Conservation (phyloP, 2,888 invertebrate genomes). For the Andricus quercusramuli region DNA sequence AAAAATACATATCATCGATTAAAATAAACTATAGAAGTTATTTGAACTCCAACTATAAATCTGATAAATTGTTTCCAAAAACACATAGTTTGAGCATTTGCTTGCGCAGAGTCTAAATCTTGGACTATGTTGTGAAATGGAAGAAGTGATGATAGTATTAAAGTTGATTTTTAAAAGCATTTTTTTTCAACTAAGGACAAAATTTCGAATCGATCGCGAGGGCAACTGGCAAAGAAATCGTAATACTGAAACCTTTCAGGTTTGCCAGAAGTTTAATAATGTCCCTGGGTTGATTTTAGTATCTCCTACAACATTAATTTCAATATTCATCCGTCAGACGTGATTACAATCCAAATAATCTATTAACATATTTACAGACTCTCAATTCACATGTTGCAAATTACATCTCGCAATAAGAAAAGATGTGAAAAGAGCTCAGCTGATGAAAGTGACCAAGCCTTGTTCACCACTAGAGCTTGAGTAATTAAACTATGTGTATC, state of each 20-base stretch:
- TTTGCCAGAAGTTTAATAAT: constrained; percentile 1
- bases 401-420: constrained; percentile 27
- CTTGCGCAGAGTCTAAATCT: constrained; percentile 16
- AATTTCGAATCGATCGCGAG: constrained; percentile 5
- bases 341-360: constrained; percentile 27
- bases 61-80: constrained; percentile 6
- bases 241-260: constrained; percentile 38
- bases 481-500: neutral
- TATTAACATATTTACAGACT: constrained; percentile 41
- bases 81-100: neutral
- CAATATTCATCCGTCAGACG: constrained; percentile 20
- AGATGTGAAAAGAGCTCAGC: constrained; percentile 32
- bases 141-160: constrained; percentile 33
- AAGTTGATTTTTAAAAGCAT: neutral
- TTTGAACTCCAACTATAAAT: constrained; percentile 15
- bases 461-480: neutral
- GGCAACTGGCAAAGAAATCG: neutral
- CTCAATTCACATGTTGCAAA: constrained; percentile 34
- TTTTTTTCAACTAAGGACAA: constrained; percentile 10
- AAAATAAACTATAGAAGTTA: constrained; percentile 1
- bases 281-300: neutral
- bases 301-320: constrained; percentile 26
- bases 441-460: neutral
- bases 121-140: neutral
- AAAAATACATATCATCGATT: constrained; percentile 28